Base-by-base conservation (phyloP, 1,140 invertebrate genomes). In the Drosophila auraria region DNA sequence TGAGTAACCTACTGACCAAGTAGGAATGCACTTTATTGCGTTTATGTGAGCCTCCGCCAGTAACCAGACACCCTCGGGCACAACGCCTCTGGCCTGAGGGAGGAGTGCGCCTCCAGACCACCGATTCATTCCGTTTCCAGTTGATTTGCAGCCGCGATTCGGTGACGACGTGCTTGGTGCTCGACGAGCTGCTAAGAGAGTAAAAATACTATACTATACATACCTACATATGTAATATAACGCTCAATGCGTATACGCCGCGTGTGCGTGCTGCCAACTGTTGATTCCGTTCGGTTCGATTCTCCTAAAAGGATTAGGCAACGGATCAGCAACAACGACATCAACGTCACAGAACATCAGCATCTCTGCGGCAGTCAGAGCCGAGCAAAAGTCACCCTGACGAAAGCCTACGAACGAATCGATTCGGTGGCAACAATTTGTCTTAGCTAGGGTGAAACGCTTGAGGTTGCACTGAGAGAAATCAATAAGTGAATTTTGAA, bases 171-270 rank as follows among this genome's bases (percentile, higher is more conserved):
- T 80, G 82, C 66, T 6, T 69, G 38, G 25, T 33, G 47, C 56
- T 63, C 59, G 27, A 56, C 9, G 33, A 44, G 54, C 36, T 47
- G 36, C 9, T 33, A 47, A 53, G 25, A 45, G n/a, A 49, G 42
- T 11, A 20, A 9, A 25, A 27, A 49, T 47, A 54, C 9, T 15
- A 25, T 4, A 33, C 47, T 53, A 27, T 27, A 20, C 20, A 20
- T 20, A 20, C 20, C 20, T 20, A 20, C 20, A 36, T 25, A 20
- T 42, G 33, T 33, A 36, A 61, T 62, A 9, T n/a, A 15, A 12
- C 33, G 23, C n/a, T 62, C 56, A 70, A 33, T 83, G 65, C 81
- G 77, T 83, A 83, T 76, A 83, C 81, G 65, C 58, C 58, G 38
- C 78, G 78, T 77, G 45, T 42, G 36, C 45, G 54, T 12, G 49